Evolutionary conservation across 2,797 vertebrate genomes (phyloP), one percentile per base, ranked within the genome.

Genomic region (Pyrrhura leucotis): DNA sequence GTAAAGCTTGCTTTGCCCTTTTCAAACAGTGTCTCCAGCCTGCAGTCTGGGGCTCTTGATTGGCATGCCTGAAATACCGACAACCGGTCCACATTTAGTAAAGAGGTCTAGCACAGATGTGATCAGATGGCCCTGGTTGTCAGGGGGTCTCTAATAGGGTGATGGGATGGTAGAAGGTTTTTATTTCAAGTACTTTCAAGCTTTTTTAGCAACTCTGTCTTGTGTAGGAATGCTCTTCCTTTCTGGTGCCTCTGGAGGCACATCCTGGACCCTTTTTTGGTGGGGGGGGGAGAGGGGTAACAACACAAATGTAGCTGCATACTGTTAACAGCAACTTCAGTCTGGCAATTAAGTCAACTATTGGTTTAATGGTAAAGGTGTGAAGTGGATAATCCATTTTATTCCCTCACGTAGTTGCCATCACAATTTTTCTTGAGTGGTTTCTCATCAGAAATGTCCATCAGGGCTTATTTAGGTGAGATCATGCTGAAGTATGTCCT

Each of bases 1-100:
- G 86, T 82, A 31, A 7, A 53, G 21, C 44, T 93, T 84, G 76
- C 71, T 87, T 75, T 91, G 71, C 40, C 56, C 54, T 96, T 74
- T 88, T 85, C 61, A 92, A 90, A 53, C 56, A 15, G 29, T 4
- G 44, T 88, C 82, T 89, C n/a, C 14, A 42, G 62, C 50, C 47
- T 14, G 35, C 25, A 71, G 59, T 21, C 37, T 61, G 65, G 14
- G 45, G 76, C 79, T 80, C 48, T 91, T 39, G 39, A 58, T 37
- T 58, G 80, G 48, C 9, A 5, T 47, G 54, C 74, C 48, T 75
- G 71, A 83, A 89, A 69, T 75, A n/a, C 50, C 51, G 58, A 5
- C 23, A 45, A 14, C 19, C 0, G 1, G 42, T 25, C 35, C 25
- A 13, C 20, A 5, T 47, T 21, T 10, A 33, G 81, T 5, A 1